Conservation (phyloP, 2,797 vertebrate genomes). For the Parotocinclus haroldoi region DNA sequence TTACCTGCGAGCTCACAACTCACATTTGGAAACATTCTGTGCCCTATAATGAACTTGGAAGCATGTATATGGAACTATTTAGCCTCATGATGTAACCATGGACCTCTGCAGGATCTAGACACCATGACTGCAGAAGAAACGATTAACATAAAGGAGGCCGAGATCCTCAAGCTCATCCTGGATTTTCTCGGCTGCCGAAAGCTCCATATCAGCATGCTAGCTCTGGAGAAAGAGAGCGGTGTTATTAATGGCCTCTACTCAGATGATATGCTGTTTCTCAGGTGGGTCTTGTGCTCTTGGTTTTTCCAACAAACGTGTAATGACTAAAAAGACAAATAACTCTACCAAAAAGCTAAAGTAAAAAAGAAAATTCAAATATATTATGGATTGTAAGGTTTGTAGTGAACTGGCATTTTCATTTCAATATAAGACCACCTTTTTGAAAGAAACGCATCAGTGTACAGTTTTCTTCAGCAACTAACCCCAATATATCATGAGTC, state of each 20-base stretch:
- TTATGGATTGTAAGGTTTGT: background rate
- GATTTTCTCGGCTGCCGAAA: constrained; percentile 93
- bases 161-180: constrained; percentile 93
- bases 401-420: background rate
- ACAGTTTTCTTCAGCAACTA: no score
- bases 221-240: constrained; percentile 93
- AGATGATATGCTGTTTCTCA: constrained; percentile 97
- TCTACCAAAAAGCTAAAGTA: no score
- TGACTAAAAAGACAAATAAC: no score
- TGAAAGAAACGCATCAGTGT: no score
- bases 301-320: no score
- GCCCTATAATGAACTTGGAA: no score
- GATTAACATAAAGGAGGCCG: constrained; percentile 92
- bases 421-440: background rate
- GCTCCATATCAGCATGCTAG: constrained; percentile 96
- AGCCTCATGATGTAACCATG: background rate
- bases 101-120: constrained; percentile 27
- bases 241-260: constrained; percentile 96
- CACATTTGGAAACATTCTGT: no score
- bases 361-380: no score
- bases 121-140: constrained; percentile 95
- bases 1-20: no score
- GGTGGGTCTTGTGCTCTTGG: constrained; percentile 66
- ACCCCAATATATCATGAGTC: no score
- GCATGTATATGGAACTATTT: background rate